A percentile compares a stretch with the other conserved stretches of the same genome.
These are phyloP conservation scores for Euura lappo DNA, from an alignment of 1,140 invertebrate genomes.

Conservation along the genomic window DNA sequence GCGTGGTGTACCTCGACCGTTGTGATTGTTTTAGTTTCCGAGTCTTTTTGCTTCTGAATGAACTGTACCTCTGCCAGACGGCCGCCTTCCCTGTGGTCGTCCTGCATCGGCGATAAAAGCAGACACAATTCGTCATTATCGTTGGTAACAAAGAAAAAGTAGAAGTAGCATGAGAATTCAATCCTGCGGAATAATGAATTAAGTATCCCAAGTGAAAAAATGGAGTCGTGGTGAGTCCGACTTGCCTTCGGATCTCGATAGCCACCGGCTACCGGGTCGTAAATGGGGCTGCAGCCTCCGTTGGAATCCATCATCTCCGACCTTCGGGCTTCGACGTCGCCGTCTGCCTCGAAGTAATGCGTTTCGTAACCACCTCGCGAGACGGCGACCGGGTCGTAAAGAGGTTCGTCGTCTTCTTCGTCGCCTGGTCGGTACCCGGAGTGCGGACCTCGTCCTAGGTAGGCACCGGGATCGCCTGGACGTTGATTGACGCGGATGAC, in stretches of 20 bases:
- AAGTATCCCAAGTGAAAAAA: too few species aligned
- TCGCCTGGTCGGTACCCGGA: conserved; percentile 27
- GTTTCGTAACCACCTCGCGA: conserved; percentile 53
- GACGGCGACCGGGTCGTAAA: conserved; percentile 53
- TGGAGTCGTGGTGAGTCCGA: neutral
- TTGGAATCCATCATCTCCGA: conserved; percentile 43
- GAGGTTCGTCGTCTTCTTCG: conserved; percentile 51
- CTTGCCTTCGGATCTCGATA: conserved; percentile 21
- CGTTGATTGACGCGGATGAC: conserved; percentile 51
- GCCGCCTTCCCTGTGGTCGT: conserved; percentile 39
- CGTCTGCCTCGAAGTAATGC: conserved; percentile 53
- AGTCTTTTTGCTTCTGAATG: conserved; percentile 38
- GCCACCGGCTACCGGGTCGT: neutral
- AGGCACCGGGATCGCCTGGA: conserved; percentile 39
- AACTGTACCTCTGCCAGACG: conserved; percentile 32
- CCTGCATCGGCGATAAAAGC: conserved; percentile 29
- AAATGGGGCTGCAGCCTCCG: neutral
- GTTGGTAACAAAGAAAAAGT: too few species aligned
- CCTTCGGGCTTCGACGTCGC: neutral
- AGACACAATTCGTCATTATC: too few species aligned
- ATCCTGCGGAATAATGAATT: too few species aligned
- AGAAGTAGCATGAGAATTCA: too few species aligned
- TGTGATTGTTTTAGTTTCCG: conserved; percentile 52
- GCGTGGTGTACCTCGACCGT: conserved; percentile 57
- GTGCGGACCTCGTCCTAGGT: conserved; percentile 27